Evolutionary conservation across 2,888 invertebrate species (phyloP), one percentile per base, ranked within the genome.

Genomic region (Brachylomia viminalis): DNA sequence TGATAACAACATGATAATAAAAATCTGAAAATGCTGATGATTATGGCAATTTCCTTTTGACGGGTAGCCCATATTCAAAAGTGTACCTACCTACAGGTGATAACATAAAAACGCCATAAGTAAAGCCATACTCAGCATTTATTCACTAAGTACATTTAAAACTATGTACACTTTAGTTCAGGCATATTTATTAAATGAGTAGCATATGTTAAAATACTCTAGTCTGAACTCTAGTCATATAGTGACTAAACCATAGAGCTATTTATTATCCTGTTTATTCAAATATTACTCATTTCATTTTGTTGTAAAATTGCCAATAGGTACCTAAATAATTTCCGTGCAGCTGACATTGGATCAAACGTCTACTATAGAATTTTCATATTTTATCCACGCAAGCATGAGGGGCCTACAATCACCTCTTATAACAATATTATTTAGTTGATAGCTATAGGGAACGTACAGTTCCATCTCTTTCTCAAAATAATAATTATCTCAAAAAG

Each of bases 251-350:
- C 42, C 17, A 23, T 59, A 64, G 20, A 64, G 27, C 20, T 70
- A 45, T 67, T 74, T 74, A 74, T 82, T 82, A 27, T 82, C 81
- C 85, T 72, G 84, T 75, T 83, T 72, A 75, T 61, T 75, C 27
- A 71, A 70, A 72, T 66, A 33, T 79, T 69, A 76, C 67, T 82
- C 83, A 82, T 79, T 71, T 68, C 27, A 54, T 67, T 71, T 45
- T 58, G 30, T 20, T 82, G 67, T 73, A 67, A 77, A 62, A 79
- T 82, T 71, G 70, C 70, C 62, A 79, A 67, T 49, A n/a, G n/a
- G n/a, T n/a, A 42, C 3, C 0, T 47, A 10, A 2, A 20, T 15
- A 72, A 30, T 65, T 54, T 56, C 45, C 5, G 1, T 17, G n/a
- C 17, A 20, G 27, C 62, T 77, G 54, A 77, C 54, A n/a, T 49